phyloP scores from a whole-genome alignment of 2,113 vertebrate genomes.

The Eurystomus gularis region DNA sequence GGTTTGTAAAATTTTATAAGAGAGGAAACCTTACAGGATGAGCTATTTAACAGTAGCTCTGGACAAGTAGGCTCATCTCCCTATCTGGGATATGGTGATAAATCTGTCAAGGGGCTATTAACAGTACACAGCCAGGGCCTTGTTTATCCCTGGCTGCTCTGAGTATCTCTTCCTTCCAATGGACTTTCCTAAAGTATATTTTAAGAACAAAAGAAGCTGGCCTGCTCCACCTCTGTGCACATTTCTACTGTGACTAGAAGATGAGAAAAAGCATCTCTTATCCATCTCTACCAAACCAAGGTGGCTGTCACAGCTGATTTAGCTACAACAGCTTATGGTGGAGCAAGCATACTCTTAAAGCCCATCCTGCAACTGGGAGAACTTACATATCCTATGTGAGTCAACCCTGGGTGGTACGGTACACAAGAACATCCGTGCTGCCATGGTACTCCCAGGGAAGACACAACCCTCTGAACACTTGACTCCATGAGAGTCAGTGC shows the following conservation, averaged over 20 bases:
- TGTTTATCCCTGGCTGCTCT: background rate
- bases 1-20: background rate
- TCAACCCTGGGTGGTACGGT: background rate
- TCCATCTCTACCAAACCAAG: background rate
- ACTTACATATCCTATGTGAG: background rate
- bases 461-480: background rate
- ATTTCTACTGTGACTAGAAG: background rate
- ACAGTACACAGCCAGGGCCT: background rate
- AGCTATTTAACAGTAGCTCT: background rate
- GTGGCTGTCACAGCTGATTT: background rate
- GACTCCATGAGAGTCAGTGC: background rate
- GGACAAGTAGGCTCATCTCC: background rate
- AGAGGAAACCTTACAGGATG: background rate
- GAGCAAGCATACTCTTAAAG: background rate
- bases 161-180: background rate
- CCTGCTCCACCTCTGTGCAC: background rate
- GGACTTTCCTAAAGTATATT: background rate
- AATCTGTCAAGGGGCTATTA: background rate
- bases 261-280: background rate
- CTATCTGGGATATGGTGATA: background rate
- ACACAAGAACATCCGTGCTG: background rate
- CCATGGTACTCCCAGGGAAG: background rate
- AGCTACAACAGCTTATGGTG: background rate
- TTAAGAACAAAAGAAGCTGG: background rate
- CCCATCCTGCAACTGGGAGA: background rate